phyloP scores from a whole-genome alignment of 2,113 vertebrate genomes.

The Erythrolamprus reginae region DNA sequence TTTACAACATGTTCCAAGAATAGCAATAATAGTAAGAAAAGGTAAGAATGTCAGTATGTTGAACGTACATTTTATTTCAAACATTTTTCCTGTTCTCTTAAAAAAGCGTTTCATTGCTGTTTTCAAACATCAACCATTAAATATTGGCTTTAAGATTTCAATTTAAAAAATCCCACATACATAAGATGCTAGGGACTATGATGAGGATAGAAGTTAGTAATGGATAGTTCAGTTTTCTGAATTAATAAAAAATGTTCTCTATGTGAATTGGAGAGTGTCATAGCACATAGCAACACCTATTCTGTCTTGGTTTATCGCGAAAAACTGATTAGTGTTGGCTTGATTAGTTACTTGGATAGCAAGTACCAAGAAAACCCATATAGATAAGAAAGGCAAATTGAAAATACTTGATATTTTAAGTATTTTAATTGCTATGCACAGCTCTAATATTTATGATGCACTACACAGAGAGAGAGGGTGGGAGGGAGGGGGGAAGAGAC shows the following conservation, averaged over 20 bases:
- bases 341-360: neutral
- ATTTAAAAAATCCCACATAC: neutral
- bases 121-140: neutral
- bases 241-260: neutral
- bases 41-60: constrained; percentile 50
- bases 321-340: neutral
- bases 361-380: neutral
- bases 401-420: neutral
- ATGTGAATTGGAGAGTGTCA: neutral
- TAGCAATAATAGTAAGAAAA: constrained; percentile 53
- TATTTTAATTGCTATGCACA: neutral
- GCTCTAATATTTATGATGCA: neutral
- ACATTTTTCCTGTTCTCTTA: neutral
- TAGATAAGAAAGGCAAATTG: neutral
- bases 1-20: constrained; percentile 53
- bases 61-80: neutral
- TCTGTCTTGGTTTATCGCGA: neutral
- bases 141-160: neutral
- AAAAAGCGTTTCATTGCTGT: neutral
- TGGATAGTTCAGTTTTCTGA: neutral
- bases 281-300: neutral
- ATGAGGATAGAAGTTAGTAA: neutral
- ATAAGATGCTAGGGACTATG: neutral
- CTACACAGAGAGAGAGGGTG: no score
- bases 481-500: no score